These are phyloP conservation scores for Perca flavescens DNA, from an alignment of 2,113 vertebrate genomes.

Conservation along the genomic window DNA sequence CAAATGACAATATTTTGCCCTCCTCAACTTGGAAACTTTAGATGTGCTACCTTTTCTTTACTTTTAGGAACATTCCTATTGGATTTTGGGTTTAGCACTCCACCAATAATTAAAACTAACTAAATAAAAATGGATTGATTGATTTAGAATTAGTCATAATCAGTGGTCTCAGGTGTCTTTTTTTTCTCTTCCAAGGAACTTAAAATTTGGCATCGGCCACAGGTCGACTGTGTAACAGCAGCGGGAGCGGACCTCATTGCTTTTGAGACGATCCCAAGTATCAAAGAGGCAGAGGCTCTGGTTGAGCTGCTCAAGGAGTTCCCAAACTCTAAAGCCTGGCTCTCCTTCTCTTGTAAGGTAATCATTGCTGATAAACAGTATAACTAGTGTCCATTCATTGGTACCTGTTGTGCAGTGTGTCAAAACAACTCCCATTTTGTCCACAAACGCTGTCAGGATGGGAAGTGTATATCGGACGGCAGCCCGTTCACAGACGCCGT, in stretches of 20 bases:
- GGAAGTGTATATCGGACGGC: slow-evolving; percentile 79
- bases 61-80: too few relatives aligned
- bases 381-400: neutral
- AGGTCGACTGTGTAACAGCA: slow-evolving; percentile 78
- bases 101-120: too few relatives aligned
- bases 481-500: slow-evolving; percentile 80
- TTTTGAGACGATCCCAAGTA: slow-evolving; percentile 87
- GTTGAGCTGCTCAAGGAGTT: slow-evolving; percentile 85
- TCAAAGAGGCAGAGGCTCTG: slow-evolving; percentile 85
- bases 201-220: slow-evolving; percentile 86
- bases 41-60: too few relatives aligned
- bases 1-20: too few relatives aligned
- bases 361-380: neutral
- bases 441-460: slow-evolving; percentile 67
- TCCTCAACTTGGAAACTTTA: too few relatives aligned
- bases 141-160: too few relatives aligned
- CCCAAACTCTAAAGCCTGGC: slow-evolving; percentile 83
- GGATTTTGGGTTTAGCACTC: too few relatives aligned
- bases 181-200: slow-evolving; percentile 77
- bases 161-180: neutral
- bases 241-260: slow-evolving; percentile 86
- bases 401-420: neutral
- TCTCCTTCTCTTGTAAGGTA: slow-evolving; percentile 89
- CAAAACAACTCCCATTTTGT: neutral
- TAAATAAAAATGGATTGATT: too few relatives aligned